Conservation (phyloP, 2,113 vertebrate genomes). For the Phainopepla nitens region DNA sequence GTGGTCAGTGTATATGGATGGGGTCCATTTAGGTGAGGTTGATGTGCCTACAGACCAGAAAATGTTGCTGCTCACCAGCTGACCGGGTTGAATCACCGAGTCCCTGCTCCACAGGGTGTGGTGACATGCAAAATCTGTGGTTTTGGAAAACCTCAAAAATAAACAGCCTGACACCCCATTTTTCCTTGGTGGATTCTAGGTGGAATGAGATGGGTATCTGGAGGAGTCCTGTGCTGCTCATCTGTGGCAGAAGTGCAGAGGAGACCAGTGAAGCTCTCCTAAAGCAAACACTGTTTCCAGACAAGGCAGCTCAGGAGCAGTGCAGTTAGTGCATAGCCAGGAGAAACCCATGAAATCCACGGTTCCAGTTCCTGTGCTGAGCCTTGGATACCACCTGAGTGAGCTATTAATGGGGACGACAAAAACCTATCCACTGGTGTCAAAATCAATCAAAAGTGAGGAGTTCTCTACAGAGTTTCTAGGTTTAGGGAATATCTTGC, state of each 20-base stretch:
- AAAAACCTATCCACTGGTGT: not conserved
- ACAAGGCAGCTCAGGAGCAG: not conserved
- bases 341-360: not conserved
- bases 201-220: not conserved
- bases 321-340: not conserved
- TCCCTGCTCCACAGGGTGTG: not conserved
- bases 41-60: not conserved
- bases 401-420: not conserved
- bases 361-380: not conserved
- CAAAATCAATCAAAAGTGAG: not conserved
- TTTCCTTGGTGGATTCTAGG: not conserved
- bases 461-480: not conserved
- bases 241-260: not conserved
- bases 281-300: not conserved
- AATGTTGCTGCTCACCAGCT: not conserved
- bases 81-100: not conserved
- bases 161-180: not conserved
- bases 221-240: not conserved
- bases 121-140: not conserved
- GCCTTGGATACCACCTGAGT: not conserved
- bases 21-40: not conserved
- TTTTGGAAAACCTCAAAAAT: not conserved
- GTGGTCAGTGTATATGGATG: fast-evolving
- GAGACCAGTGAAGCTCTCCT: not conserved
- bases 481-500: not conserved